phyloP scores from a whole-genome alignment of 2,113 vertebrate genomes.

The Phainopepla nitens region DNA sequence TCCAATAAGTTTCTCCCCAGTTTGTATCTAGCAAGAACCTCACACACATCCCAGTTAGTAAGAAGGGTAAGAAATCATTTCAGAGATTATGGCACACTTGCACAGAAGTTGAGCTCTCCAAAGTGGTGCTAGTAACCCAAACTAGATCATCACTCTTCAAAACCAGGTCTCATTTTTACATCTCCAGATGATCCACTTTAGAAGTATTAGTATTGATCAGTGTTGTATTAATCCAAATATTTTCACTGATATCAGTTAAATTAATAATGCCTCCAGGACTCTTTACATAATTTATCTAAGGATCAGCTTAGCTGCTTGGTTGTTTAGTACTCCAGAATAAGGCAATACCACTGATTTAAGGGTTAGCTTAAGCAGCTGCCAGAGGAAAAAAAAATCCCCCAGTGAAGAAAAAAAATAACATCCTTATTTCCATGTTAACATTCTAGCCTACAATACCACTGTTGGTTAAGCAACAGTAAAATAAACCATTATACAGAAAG shows the following conservation, averaged over 20 bases:
- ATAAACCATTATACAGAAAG: not conserved
- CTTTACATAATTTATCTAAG: not conserved
- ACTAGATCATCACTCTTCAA: not conserved
- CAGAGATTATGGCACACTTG: not conserved
- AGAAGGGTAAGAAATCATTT: not conserved
- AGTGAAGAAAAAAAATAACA: not conserved
- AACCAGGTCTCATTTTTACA: not conserved
- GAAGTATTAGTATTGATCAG: not conserved
- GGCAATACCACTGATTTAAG: not conserved
- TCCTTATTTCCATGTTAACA: not conserved
- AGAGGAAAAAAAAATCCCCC: not conserved
- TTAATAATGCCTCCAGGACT: not conserved
- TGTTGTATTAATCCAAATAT: not conserved
- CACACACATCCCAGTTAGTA: not conserved
- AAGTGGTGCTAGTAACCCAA: not conserved
- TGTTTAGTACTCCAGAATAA: not conserved
- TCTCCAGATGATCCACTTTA: not conserved
- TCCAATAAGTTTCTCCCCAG: not conserved
- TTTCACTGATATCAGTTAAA: not conserved
- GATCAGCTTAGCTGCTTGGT: not conserved
- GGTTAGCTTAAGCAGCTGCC: not conserved
- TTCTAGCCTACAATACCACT: not conserved
- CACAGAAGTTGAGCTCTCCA: not conserved
- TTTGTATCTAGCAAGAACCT: not conserved
- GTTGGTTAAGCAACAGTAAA: not conserved